Evolutionary conservation across 2,797 vertebrate genomes (phyloP).

Genomic region (Austrolebias charrua): DNA sequence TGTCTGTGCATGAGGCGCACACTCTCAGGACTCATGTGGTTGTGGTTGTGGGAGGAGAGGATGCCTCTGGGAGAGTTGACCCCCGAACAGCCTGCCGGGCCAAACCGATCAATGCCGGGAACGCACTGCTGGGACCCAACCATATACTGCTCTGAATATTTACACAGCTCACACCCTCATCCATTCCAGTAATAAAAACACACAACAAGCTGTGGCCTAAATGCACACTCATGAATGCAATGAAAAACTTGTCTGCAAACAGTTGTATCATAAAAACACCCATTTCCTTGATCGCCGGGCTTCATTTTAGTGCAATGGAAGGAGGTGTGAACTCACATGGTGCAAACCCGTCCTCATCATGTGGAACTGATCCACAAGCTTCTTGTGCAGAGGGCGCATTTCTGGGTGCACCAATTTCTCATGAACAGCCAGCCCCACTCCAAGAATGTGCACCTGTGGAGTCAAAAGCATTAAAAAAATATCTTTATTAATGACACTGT

Average conservation of each 20-base stretch:
- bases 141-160: slow-evolving; percentile 78
- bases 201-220: background rate
- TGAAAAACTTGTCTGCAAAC: background rate
- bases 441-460: slow-evolving; percentile 91
- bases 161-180: slow-evolving; percentile 50
- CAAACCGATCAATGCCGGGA: slow-evolving; percentile 90
- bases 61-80: slow-evolving; percentile 87
- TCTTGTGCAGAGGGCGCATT: slow-evolving; percentile 98
- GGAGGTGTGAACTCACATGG: slow-evolving; percentile 84
- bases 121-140: slow-evolving; percentile 87
- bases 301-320: background rate
- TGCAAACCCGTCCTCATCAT: slow-evolving; percentile 97
- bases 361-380: slow-evolving; percentile 98
- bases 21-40: slow-evolving; percentile 95
- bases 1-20: slow-evolving; percentile 93
- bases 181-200: background rate
- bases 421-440: slow-evolving; percentile 94
- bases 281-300: too few relatives aligned
- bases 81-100: slow-evolving; percentile 84
- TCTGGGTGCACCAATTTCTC: slow-evolving; percentile 98
- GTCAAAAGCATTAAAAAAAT: background rate
- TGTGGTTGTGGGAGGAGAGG: slow-evolving; percentile 89
- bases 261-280: background rate
- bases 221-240: background rate
- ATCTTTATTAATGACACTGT: background rate